phyloP scores from a whole-genome alignment of 2,113 vertebrate species.

The Triplophysa dalaica region DNA sequence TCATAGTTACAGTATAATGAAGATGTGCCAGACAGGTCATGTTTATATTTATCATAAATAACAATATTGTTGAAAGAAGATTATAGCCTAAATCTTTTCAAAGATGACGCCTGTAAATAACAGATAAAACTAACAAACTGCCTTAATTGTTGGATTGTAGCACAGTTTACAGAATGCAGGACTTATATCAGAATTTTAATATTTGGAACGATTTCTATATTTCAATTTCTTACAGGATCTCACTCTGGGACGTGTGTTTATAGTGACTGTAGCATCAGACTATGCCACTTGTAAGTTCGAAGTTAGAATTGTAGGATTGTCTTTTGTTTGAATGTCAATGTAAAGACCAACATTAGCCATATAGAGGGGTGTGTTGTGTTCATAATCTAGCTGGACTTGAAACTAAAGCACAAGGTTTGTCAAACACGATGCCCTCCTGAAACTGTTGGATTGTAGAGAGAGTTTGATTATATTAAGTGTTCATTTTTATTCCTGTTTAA shows the following conservation, averaged over 20 bases:
- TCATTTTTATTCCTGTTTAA: neutral
- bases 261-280: neutral
- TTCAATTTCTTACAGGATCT: neutral
- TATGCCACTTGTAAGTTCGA: neutral
- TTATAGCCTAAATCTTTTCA: neutral
- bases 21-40: neutral
- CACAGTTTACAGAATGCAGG: conserved; percentile 5
- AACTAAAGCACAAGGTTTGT: conserved; percentile 14
- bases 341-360: neutral
- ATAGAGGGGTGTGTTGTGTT: neutral
- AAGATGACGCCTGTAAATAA: conserved; percentile 2
- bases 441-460: neutral
- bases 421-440: neutral
- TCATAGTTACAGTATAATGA: too few relatives aligned
- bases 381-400: neutral
- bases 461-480: neutral
- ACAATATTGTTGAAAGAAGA: conserved; percentile 2
- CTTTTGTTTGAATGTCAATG: neutral
- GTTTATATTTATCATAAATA: neutral
- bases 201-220: neutral
- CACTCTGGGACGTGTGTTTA: neutral
- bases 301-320: neutral
- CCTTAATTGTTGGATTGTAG: conserved; percentile 26
- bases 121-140: neutral
- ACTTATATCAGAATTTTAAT: neutral